A percentile compares a stretch with the other conserved stretches of the same genome.
phyloP scores from a whole-genome alignment of 2,113 vertebrate species.

The Shinisaurus crocodilurus region DNA sequence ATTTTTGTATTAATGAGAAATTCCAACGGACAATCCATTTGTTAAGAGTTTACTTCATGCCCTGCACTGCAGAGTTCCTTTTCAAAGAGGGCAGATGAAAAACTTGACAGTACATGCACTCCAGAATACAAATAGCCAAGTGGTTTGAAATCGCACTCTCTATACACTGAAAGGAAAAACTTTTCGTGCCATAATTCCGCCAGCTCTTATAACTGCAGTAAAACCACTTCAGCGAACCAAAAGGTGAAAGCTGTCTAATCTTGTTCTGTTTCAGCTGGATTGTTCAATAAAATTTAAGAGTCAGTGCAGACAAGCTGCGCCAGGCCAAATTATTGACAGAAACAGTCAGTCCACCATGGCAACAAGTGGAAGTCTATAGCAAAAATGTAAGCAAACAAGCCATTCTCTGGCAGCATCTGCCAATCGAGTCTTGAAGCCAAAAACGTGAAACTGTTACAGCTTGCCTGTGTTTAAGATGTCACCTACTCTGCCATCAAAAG shows the following conservation, averaged over 20 bases:
- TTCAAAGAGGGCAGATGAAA: conserved; percentile 51
- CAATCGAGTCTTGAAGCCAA: conserved; percentile 74
- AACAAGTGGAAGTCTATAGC: conserved; percentile 79
- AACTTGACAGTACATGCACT: conserved; percentile 58
- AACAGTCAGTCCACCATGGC: conserved; percentile 80
- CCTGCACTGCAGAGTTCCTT: conserved; percentile 25
- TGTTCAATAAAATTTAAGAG: conserved; percentile 78
- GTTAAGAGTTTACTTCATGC: conserved; percentile 30
- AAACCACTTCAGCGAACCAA: conserved; percentile 72
- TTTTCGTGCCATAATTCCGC: conserved; percentile 63
- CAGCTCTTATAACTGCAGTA: conserved; percentile 63
- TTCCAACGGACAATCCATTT: conserved; percentile 34
- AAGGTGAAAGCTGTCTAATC: conserved; percentile 75
- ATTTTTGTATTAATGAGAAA: conserved; percentile 36
- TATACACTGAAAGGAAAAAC: conserved; percentile 49
- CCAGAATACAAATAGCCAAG: conserved; percentile 37
- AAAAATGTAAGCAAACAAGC: conserved; percentile 82
- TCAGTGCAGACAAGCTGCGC: conserved; percentile 69
- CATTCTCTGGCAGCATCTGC: conserved; percentile 72
- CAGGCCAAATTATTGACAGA: conserved; percentile 84
- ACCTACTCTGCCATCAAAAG: conserved; percentile 50
- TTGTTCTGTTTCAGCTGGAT: conserved; percentile 72
- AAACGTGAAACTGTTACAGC: conserved; percentile 56
- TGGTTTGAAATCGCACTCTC: conserved; percentile 46
- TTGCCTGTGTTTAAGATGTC: conserved; percentile 54